Base-by-base conservation (phyloP, 2,888 invertebrate species). In the Spodoptera littoralis region DNA sequence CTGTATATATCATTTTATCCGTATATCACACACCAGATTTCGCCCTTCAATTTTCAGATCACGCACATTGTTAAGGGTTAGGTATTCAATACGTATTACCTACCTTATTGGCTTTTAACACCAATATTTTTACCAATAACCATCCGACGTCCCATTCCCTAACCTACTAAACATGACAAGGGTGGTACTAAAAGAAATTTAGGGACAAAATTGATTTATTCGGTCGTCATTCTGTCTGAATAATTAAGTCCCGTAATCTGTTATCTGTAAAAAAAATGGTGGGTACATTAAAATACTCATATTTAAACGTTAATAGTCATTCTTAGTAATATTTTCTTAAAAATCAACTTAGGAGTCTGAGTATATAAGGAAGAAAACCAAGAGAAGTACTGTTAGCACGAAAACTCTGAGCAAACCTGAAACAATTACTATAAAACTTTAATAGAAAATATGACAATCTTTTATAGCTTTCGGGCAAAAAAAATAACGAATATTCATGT, bases 121-220 rank as follows among this genome's bases (percentile, higher is more conserved):
- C 53, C 41, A 52, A 45, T 18, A 36, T 71, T 47, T 64, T 55
- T 72, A 50, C 54, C 46, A 59, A 65, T 54, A 65, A 47, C 18
- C 44, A 42, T 43, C 43, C 13, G 2, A 12, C 24, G 43, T 47
- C 18, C 36, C 30, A 4, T 50, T 30, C 11, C 27, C 43, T 52
- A 6, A 36, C 36, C 42, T 36, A 30, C 5, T 12, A 24, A n/a
- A 22, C 12, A 53, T 49, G 43, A 57, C 42, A 50, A 47, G 36
- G 11, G 11, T 18, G 24, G 11, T 44, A 59, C 11, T 27, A 42
- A 45, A 72, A 55, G 54, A 58, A 27, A 11, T 55, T 52, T 8
- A 11, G 46, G 12, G 13, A 45, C 8, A 46, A 62, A 68, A 36
- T 48, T 48, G 1, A 52, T 45, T 36, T 44, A 47, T 24, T 54